Evolutionary conservation across 2,797 vertebrate genomes (phyloP).

Genomic region (Gallinago stenura): DNA sequence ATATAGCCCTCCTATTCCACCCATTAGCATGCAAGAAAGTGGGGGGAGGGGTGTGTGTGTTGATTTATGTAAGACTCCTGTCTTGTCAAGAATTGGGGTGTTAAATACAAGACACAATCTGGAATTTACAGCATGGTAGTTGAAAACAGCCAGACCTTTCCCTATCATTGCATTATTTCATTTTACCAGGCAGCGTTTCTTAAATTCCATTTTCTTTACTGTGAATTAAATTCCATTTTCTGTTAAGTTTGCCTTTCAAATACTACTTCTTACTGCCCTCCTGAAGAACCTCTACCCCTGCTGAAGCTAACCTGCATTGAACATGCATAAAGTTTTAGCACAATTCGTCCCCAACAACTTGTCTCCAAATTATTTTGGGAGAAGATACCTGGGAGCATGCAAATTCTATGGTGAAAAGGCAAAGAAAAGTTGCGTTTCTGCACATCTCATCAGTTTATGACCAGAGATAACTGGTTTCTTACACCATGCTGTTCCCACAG

Average conservation of each 20-base stretch:
- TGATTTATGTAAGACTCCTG: background rate
- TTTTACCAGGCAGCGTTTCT: background rate
- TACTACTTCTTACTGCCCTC: background rate
- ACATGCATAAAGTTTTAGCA: background rate
- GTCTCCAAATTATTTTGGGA: background rate
- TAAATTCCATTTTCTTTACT: background rate
- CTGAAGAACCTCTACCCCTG: background rate
- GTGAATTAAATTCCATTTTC: background rate
- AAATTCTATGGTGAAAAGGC: background rate
- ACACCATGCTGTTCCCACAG: background rate
- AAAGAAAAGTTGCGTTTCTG: background rate
- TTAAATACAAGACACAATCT: background rate
- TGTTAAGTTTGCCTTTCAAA: background rate
- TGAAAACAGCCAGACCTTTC: background rate
- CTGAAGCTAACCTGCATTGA: background rate
- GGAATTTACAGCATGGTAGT: background rate
- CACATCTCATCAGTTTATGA: background rate
- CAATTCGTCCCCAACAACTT: background rate
- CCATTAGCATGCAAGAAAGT: background rate
- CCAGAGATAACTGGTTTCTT: background rate
- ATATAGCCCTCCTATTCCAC: background rate
- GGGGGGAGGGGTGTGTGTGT: accelerated
- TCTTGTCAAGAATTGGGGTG: background rate
- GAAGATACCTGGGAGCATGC: background rate
- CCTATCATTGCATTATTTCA: background rate